Conservation (phyloP, 2,888 invertebrate species). For the Hermaeophaga mercurialis region DNA sequence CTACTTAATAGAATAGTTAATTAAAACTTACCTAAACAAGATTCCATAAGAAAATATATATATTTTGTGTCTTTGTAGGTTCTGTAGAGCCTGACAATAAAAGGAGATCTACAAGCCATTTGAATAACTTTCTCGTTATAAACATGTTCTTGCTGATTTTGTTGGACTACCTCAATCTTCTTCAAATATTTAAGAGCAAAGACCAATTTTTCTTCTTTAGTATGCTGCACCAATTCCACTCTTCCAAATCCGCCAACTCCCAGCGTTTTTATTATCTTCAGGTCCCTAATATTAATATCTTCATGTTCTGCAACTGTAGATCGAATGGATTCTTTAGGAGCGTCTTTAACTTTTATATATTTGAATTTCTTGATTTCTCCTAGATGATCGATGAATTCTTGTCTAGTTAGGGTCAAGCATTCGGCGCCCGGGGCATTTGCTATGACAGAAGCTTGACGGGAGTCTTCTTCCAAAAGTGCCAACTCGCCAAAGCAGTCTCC, state of each 20-base stretch:
- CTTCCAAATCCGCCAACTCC: slow-evolving; percentile 79
- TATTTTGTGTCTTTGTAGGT: slow-evolving; percentile 92
- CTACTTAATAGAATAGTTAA: neutral
- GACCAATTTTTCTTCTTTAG: slow-evolving; percentile 60
- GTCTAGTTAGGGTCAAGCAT: slow-evolving; percentile 83
- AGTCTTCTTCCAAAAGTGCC: slow-evolving; percentile 82
- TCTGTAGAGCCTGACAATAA: slow-evolving; percentile 75
- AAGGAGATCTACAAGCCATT: slow-evolving; percentile 78
- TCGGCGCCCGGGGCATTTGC: slow-evolving; percentile 83
- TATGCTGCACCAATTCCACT: slow-evolving; percentile 57
- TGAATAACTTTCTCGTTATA: slow-evolving; percentile 86
- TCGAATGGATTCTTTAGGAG: slow-evolving; percentile 33
- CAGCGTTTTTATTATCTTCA: slow-evolving; percentile 82
- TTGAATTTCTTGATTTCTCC: slow-evolving; percentile 75
- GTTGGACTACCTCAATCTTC: slow-evolving; percentile 86
- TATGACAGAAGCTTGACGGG: slow-evolving; percentile 86
- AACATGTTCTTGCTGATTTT: slow-evolving; percentile 87
- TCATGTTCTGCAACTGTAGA: slow-evolving; percentile 61
- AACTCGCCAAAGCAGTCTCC: slow-evolving; percentile 91
- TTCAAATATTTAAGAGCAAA: slow-evolving; percentile 89
- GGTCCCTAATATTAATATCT: slow-evolving; percentile 74
- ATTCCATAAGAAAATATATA: slow-evolving; percentile 94
- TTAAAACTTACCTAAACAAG: slow-evolving; percentile 73
- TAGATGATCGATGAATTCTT: slow-evolving; percentile 80
- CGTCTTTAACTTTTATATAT: slow-evolving; percentile 36